Percentiles rank a stretch among this genome's conserved stretches.
phyloP scores from a whole-genome alignment of 2,797 vertebrate genomes.

The Hylomyscus alleni region DNA sequence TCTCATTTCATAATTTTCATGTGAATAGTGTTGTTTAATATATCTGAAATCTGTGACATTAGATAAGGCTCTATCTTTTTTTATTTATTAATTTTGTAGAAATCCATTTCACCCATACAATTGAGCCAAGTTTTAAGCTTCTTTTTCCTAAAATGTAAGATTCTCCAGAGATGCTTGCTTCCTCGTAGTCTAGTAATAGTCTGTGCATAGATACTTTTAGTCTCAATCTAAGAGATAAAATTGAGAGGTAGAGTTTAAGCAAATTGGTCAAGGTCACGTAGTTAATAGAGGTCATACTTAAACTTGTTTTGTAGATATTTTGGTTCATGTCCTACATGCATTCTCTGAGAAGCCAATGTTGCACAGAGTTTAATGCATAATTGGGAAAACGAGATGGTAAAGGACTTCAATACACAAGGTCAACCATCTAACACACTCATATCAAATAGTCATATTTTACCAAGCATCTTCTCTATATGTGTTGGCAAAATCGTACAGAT shows the following conservation, averaged over 20 bases:
- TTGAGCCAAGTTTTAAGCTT: background rate
- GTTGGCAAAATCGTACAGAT: background rate
- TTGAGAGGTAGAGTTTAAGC: background rate
- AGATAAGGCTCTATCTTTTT: background rate
- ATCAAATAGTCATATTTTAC: background rate
- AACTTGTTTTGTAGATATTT: background rate
- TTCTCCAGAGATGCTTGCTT: background rate
- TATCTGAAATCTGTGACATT: background rate
- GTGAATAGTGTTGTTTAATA: background rate
- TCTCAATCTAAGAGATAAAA: constrained; percentile 31
- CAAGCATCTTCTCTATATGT: background rate
- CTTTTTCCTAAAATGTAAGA: constrained; percentile 1
- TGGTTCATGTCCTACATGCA: background rate
- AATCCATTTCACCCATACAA: background rate
- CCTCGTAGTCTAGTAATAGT: background rate
- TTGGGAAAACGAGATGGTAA: background rate
- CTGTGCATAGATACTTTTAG: background rate
- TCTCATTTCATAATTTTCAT: background rate
- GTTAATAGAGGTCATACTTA: background rate
- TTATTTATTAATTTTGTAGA: background rate
- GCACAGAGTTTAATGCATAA: background rate
- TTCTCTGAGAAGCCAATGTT: background rate
- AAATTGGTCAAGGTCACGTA: background rate
- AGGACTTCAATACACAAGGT: background rate
- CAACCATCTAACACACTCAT: background rate